Evolutionary conservation across 2,113 vertebrate genomes (phyloP), one percentile per base, ranked within the genome.

Genomic region (Ranitomeya imitator): DNA sequence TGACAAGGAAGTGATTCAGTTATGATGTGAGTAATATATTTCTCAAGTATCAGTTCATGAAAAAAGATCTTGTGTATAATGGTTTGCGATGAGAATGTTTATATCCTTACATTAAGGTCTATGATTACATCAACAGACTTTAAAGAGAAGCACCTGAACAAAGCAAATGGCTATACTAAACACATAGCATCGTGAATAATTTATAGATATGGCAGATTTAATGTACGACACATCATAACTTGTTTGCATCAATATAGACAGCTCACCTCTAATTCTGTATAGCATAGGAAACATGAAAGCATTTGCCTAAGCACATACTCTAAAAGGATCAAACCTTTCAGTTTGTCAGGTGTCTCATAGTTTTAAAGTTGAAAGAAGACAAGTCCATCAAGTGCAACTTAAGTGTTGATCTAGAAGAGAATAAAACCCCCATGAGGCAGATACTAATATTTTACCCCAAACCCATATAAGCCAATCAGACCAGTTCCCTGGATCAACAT

Each of bases 221-320:
- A 79, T 57, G 77, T 79, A 79, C 57, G 77, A 57, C 37, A 54
- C 51, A 79, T 79, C 73, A 79, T 79, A 54, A 52, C 73, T 52
- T 21, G 45, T 76, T 76, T 76, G 37, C 37, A 76, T 76, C 73
- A 52, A 11, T 52, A 18, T 76, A 19, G 73, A 76, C 73, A 15
- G 73, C 73, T 52, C 18, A 21, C 73, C 21, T 51, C 73, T 74
- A 9, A 74, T 52, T 77, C 45, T 54, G n/a, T 55, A 55, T 23
- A 57, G 52, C 52, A 54, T 23, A 52, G 52, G n/a, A 18, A 76
- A 18, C 45, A 37, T 51, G 73, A 21, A 78, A 78, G 51, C 21
- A 8, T 57, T 79, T 55, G n/a, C 57, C 11, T 57, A 6, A n/a
- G 16, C 51, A 9, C n/a, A 57, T 7, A 54, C 16, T 54, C 16